Evolutionary conservation across 2,888 invertebrate species (phyloP), one percentile per base, ranked within the genome.

Genomic region (Xestia sexstrigata): DNA sequence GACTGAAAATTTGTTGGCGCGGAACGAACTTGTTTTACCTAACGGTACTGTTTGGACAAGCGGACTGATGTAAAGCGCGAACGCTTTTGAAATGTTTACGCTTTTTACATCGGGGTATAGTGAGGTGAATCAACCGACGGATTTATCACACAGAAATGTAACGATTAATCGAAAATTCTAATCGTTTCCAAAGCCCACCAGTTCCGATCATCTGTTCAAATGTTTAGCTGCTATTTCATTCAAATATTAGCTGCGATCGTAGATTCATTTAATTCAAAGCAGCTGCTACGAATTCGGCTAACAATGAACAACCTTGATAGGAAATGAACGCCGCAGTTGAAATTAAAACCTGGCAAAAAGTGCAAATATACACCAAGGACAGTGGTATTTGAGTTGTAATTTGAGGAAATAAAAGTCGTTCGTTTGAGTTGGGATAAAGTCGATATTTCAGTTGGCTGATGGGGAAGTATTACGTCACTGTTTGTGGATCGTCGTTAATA

Each of bases 31-130:
- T 90, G 91, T 91, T 92, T 91, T 90, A 90, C 86, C 87, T 82
- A 89, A 76, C 87, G 81, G 52, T 76, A 74, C 79, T 93, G 93
- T 94, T 94, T 93, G 92, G 93, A 93, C 93, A 94, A 90, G 89
- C 89, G 83, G 84, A 88, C 89, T 92, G 93, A 93, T 92, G 92
- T 91, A 90, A 86, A 91, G 87, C 90, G 89, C 87, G 84, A 89
- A 89, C 82, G 90, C 87, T 91, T 93, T 89, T 91, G 90, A 91
- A 93, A 93, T 93, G 93, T 93, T 94, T 93, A 94, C 92, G 89
- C 89, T 88, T 90, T 89, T 90, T 90, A 82, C 82, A 79, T 67
- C 79, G 77, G 87, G 82, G 77, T 81, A 82, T 83, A 89, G 85
- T 82, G 85, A 86, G 84, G 88, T 76, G 85, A 85, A 77, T 86